Evolutionary conservation across 1,140 invertebrate genomes (phyloP).

Genomic region (Belonocnema kinseyi): DNA sequence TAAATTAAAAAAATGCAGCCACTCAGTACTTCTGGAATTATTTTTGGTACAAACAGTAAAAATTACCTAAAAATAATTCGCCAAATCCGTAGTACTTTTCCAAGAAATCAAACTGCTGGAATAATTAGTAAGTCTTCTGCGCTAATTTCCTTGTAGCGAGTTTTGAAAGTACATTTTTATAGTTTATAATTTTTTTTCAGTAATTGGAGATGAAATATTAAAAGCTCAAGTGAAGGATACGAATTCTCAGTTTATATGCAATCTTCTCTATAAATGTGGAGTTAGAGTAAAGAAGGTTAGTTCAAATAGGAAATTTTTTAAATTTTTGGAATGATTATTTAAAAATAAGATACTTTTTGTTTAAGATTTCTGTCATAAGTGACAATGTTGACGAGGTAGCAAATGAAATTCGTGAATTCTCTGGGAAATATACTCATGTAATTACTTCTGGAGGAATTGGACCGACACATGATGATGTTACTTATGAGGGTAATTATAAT

Average conservation of each 20-base stretch:
- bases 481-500: constrained; percentile 81
- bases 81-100: constrained; percentile 36
- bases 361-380: constrained; percentile 82
- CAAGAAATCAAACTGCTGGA: constrained; percentile 60
- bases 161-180: background rate
- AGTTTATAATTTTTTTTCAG: constrained; percentile 60
- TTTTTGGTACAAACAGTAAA: constrained; percentile 16
- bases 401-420: constrained; percentile 82
- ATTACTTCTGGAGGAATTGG: constrained; percentile 89
- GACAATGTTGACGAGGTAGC: constrained; percentile 85
- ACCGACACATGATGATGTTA: constrained; percentile 91
- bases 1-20: constrained; percentile 7
- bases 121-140: constrained; percentile 64
- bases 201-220: constrained; percentile 92
- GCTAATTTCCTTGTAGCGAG: background rate
- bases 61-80: constrained; percentile 38
- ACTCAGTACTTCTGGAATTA: background rate
- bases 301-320: constrained; percentile 30
- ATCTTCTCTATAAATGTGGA: constrained; percentile 81
- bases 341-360: constrained; percentile 39
- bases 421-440: constrained; percentile 79
- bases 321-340: background rate
- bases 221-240: constrained; percentile 86
- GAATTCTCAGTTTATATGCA: constrained; percentile 84
- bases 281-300: constrained; percentile 80